Evolutionary conservation across 2,113 vertebrate species (phyloP).

Genomic region (Plectropomus leopardus): DNA sequence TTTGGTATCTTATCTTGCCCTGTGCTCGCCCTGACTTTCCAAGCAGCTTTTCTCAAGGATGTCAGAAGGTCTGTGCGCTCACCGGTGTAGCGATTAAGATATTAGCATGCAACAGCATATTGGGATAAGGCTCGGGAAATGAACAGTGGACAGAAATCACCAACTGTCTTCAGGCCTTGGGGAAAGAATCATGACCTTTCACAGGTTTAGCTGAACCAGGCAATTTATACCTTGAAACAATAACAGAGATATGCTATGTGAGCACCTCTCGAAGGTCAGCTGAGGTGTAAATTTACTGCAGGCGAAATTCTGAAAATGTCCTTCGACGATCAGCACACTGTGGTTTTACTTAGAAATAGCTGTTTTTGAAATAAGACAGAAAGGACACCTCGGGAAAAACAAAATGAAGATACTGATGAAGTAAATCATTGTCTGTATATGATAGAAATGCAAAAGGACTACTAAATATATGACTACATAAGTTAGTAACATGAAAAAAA

Average conservation of each 20-base stretch:
- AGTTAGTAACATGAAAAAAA: neutral
- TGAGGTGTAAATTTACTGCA: conserved; percentile 24
- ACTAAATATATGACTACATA: neutral
- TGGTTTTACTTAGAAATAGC: conserved; percentile 28
- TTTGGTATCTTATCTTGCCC: neutral
- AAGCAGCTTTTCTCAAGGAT: conserved; percentile 50
- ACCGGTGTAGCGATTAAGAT: conserved; percentile 6
- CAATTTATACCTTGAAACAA: conserved; percentile 57
- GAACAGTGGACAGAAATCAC: conserved; percentile 51
- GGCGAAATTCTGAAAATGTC: conserved; percentile 43
- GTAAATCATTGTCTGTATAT: neutral
- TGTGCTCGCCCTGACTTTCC: neutral
- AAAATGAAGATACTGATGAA: conserved; percentile 4
- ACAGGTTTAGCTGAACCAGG: conserved; percentile 46
- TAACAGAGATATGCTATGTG: conserved; percentile 39
- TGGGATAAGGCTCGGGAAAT: conserved; percentile 24
- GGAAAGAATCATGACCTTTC: conserved; percentile 61
- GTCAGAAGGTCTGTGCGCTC: conserved; percentile 41
- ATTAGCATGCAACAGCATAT: conserved; percentile 54
- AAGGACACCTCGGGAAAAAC: conserved; percentile 9
- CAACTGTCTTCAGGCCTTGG: conserved; percentile 41
- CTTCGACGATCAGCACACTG: conserved; percentile 13
- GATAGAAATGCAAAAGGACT: conserved; percentile 4
- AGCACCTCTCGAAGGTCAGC: conserved; percentile 67
- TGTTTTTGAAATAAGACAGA: conserved; percentile 24